Evolutionary conservation across 2,797 vertebrate genomes (phyloP).

Genomic region (Cuculus canorus): DNA sequence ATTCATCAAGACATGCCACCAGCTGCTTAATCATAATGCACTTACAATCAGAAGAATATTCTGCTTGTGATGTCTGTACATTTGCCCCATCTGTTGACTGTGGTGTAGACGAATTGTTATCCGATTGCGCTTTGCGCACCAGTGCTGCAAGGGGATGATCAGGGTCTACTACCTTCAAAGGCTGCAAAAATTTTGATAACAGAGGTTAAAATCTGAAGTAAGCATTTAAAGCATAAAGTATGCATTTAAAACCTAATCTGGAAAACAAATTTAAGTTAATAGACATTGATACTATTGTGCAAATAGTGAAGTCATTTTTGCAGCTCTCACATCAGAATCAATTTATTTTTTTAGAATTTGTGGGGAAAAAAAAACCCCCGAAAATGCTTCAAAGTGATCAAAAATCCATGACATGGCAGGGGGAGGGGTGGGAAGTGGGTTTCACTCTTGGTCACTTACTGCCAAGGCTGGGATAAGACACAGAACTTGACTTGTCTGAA

Average conservation of each 20-base stretch:
- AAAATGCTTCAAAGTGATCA: background rate
- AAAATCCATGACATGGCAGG: background rate
- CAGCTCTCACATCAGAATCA: background rate
- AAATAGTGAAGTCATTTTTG: background rate
- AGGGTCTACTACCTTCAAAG: constrained; percentile 94
- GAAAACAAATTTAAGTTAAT: background rate
- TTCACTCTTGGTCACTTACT: background rate
- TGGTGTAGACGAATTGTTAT: constrained; percentile 80
- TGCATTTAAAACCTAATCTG: background rate
- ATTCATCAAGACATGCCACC: background rate
- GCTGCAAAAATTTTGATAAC: constrained; percentile 76
- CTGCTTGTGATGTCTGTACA: constrained; percentile 74
- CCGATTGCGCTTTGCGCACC: constrained; percentile 88
- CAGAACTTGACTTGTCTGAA: background rate
- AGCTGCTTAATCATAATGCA: constrained; percentile 54
- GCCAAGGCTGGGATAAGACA: background rate
- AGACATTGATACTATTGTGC: background rate
- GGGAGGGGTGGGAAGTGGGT: background rate
- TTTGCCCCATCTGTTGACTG: constrained; percentile 74
- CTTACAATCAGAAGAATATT: constrained; percentile 93
- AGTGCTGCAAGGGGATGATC: constrained; percentile 94
- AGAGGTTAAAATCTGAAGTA: background rate
- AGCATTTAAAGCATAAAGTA: background rate
- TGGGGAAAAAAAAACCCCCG: background rate
- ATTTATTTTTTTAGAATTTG: background rate